Base-by-base conservation (phyloP, 2,888 invertebrate species). In the Bimastos eiseni region DNA sequence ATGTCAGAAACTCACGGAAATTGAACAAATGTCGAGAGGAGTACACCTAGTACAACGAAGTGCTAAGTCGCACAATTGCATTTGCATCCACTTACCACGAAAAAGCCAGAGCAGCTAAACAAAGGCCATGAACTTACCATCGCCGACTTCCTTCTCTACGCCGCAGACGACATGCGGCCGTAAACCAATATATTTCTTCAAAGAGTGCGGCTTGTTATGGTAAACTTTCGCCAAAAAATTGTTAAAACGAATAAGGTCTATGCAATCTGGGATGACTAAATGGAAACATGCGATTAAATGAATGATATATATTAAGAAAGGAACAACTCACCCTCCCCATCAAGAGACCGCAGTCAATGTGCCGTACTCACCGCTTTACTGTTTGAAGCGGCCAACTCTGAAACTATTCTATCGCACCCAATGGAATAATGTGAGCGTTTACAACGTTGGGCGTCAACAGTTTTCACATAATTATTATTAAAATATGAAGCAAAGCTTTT, bases 91-190 rank as follows among this genome's bases (percentile, higher is more conserved):
- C 70, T 70, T 70, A 70, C 70, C 70, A 70, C n/a, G 70, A 30
- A 70, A 30, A 70, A 70, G 0, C 70, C 70, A 70, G 70, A n/a
- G 70, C 70, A 8, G n/a, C 70, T n/a, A 70, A 70, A 70, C 70
- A 70, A 70, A 70, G 70, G 70, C 70, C 70, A n/a, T 70, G 70
- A 70, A 70, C 70, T 70, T 70, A 70, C 70, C 70, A 70, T 70
- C 0, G 70, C 11, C 70, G 70, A 70, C 70, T 70, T 70, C 70
- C 70, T 70, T 70, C 70, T 70, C 30, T 30, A 13, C 55, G 55
- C 55, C 30, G 55, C 55, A 30, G 70, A 70, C 70, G 70, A 70
- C 70, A 70, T 70, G 70, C 70, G 70, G 11, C 70, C 30, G 11
- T 70, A n/a, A 70, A 70, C 11, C 70, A 70, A n/a, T 70, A 70